phyloP scores from a whole-genome alignment of 2,797 vertebrate genomes.

The Pteropus rufus region DNA sequence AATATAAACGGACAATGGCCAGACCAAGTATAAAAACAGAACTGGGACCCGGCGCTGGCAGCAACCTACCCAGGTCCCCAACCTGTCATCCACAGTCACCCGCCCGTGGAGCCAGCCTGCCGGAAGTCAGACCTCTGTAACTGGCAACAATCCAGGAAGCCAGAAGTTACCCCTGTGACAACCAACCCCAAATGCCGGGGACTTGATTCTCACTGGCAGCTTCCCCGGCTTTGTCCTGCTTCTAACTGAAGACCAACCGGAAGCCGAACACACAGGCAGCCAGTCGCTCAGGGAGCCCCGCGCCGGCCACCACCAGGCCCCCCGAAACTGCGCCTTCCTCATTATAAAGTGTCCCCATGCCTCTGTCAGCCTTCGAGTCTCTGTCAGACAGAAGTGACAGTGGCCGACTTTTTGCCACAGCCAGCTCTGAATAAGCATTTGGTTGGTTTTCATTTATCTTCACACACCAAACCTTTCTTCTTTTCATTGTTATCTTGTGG shows the following conservation, averaged over 20 bases:
- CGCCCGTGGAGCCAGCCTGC: background rate
- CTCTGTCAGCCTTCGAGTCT: background rate
- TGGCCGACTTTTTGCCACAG: too few relatives aligned
- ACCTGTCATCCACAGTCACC: background rate
- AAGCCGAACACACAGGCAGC: background rate
- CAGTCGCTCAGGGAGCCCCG: background rate
- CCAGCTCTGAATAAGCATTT: background rate
- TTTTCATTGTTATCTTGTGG: background rate
- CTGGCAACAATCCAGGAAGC: background rate
- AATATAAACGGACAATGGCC: background rate
- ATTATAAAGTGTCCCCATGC: background rate
- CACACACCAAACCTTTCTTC: background rate
- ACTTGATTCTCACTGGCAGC: background rate
- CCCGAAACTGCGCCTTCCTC: background rate
- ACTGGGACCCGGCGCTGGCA: background rate
- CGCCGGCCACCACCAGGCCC: background rate
- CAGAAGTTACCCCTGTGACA: background rate
- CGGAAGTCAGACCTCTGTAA: too few relatives aligned
- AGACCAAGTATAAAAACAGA: background rate
- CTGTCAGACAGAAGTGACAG: background rate
- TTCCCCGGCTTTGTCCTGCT: background rate
- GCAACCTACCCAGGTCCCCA: background rate
- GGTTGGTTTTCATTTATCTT: background rate
- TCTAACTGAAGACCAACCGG: background rate
- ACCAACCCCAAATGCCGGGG: background rate